Evolutionary conservation across 2,113 vertebrate genomes (phyloP), one percentile per base, ranked within the genome.

Genomic region (Saiga tatarica): DNA sequence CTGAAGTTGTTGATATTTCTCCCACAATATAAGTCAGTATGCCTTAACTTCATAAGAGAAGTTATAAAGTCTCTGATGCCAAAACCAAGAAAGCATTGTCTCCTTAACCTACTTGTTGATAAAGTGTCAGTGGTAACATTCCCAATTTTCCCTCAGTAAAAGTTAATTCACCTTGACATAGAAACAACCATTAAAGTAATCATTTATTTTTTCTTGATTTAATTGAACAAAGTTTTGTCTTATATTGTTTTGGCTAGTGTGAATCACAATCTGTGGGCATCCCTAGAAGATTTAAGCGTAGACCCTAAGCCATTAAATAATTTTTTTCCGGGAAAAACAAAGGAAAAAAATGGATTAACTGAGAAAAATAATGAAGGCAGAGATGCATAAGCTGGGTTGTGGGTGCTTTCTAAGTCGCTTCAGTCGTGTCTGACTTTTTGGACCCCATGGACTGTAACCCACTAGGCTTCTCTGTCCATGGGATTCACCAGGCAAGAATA

Each of bases 341-440:
- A 76, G 55, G 55, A 93, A 81, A 93, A 82, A 82, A 59, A 60
- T 33, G 3, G 79, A 15, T 76, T 82, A 92, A 93, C 53, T 87
- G 59, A 96, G 33, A 90, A 90, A 83, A 92, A 92, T 55, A 93
- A 89, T 85, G 33, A 95, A 91, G 71, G 57, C 62, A 76, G 39
- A 92, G 67, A 74, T 45, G 12, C 25, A 39, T 95, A 33, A 67
- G 11, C 81, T 76, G 28, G 60, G 25, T 81, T 79, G n/a, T 64
- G 23, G 26, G 71, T 42, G 23, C 23, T 39, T 76, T 76, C 36
- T 76, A 76, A 76, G 23, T 76, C 3, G 0, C 39, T 76, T 76
- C 71, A 76, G 6, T 26, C 1, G 0, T 26, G 71, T 76, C 71
- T 42, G 23, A 42, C 39, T 76, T 14, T 76, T 26, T 76, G 39